Percentiles rank a stretch among this genome's conserved stretches.
Conservation (phyloP, 2,797 vertebrate genomes). For the Diceros bicornis region DNA sequence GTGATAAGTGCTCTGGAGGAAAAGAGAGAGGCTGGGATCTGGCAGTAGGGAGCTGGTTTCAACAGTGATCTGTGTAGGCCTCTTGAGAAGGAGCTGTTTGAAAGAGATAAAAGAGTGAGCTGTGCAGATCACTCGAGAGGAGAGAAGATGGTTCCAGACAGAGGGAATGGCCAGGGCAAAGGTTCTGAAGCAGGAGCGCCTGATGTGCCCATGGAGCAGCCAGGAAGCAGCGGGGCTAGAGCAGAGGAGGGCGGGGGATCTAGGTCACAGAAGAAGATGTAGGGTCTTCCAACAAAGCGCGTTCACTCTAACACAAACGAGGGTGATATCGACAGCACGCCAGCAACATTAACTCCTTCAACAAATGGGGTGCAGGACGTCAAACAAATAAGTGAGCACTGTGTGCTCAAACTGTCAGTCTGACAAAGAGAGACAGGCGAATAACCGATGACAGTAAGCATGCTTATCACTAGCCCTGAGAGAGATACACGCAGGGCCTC, state of each 20-base stretch:
- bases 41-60: background rate
- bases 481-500: background rate
- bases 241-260: background rate
- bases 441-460: too few relatives aligned
- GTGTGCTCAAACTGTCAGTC: background rate
- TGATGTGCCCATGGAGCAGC: rapidly evolving
- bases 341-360: background rate
- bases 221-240: background rate
- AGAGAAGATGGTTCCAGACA: background rate
- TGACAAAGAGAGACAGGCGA: background rate
- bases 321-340: too few relatives aligned
- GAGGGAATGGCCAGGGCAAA: background rate
- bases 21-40: background rate
- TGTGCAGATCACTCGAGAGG: too few relatives aligned
- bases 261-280: too few relatives aligned
- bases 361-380: background rate
- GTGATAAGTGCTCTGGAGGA: rapidly evolving
- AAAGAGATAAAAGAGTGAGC: background rate
- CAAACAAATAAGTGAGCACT: background rate
- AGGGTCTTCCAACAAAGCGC: background rate
- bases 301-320: background rate
- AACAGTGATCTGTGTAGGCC: background rate
- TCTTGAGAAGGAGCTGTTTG: rapidly evolving
- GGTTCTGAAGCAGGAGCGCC: background rate
- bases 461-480: rapidly evolving